Base-by-base conservation (phyloP, 2,797 vertebrate species). In the Xenentodon cancila region DNA sequence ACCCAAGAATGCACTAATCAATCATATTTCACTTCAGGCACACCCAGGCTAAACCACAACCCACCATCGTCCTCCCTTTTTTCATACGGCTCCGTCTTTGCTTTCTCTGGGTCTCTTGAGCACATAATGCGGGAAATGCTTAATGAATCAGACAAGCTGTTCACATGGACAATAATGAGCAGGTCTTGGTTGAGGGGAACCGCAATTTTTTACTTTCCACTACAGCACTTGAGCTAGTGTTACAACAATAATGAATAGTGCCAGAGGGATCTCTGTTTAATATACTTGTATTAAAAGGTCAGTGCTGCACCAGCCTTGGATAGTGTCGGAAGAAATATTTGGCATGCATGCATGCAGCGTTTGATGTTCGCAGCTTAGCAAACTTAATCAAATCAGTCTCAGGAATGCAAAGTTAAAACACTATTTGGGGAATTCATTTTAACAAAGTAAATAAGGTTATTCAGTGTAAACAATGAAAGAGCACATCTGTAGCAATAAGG, bases 91-190 rank as follows among this genome's bases (percentile, higher is more conserved):
- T 79, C 67, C 64, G 61, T 65, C 70, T 76, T 82, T 73, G 71
- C 79, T 80, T 77, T 75, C 53, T 77, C 51, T 62, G 61, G 76
- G 82, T 81, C 88, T 88, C 82, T 45, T 71, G 81, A 90, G 89
- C 81, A 68, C 80, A 84, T 44, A 71, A 71, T 71, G 76, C 60
- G 49, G 88, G 60, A 80, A 84, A 86, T 48, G 75, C 77, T 85
- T 93, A 91, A 90, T 93, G 91, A 93, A 92, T 89, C 84, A 89
- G 86, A 90, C 84, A 82, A 88, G 87, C 84, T 87, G 87, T 88
- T 89, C 88, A 86, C 89, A 88, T 77, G 84, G 79, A 91, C 86
- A 86, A 84, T 92, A 91, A 93, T 91, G 89, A 92, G 88, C 81
- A 77, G 84, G 88, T 90, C 92, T 89, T 86, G 83, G 88, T 87